These are phyloP conservation scores for Oscheius myriophilus DNA, from an alignment of 2,888 invertebrate genomes.

Conservation along the genomic window DNA sequence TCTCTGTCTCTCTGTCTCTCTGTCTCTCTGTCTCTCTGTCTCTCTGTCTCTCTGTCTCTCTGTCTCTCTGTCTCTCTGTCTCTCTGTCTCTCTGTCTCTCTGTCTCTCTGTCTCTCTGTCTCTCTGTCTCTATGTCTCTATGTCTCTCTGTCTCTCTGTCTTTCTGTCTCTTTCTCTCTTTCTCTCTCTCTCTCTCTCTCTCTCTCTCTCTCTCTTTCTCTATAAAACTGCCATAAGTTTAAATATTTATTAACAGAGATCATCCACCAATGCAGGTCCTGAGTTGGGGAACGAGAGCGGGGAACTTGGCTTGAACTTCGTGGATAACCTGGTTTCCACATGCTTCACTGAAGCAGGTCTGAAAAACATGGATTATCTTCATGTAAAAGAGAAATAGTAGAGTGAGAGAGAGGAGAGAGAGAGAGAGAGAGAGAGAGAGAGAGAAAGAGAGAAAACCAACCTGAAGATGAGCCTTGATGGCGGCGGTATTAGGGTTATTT, in stretches of 20 bases:
- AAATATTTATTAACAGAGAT: not conserved
- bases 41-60: too few species aligned
- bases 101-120: too few species aligned
- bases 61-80: too few species aligned
- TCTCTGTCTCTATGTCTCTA: too few species aligned
- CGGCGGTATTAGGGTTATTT: constrained; percentile 3
- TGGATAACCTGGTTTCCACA: constrained; percentile 26
- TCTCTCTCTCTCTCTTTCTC: too few species aligned
- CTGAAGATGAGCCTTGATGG: constrained; percentile 21
- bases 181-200: too few species aligned
- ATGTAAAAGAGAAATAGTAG: not conserved
- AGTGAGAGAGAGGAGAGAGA: constrained; percentile 9
- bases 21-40: too few species aligned
- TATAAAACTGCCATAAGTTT: too few species aligned
- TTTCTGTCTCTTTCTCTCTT: too few species aligned
- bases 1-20: too few species aligned
- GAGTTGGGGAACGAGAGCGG: constrained; percentile 13
- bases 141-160: too few species aligned
- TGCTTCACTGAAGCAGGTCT: constrained; percentile 5
- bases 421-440: not conserved
- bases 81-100: too few species aligned
- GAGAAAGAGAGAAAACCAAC: not conserved
- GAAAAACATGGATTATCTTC: not conserved
- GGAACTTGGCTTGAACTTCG: constrained; percentile 11
- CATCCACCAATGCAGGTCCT: constrained; percentile 16